Base-by-base conservation (phyloP, 2,797 vertebrate species). In the Paratrypauchen microcephalus region DNA sequence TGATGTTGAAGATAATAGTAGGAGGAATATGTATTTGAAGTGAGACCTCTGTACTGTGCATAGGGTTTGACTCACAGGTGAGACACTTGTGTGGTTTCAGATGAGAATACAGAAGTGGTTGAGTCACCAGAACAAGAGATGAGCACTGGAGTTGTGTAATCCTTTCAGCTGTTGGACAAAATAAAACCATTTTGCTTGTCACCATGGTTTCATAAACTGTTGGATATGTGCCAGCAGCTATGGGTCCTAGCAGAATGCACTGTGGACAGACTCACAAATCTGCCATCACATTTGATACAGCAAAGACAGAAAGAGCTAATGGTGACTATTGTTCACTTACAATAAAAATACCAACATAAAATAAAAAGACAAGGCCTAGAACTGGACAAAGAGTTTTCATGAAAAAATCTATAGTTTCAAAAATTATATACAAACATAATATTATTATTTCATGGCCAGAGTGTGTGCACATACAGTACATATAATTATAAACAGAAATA, bases 21-120 rank as follows among this genome's bases (percentile, higher is more conserved):
- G 28, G 65, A 36, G 28, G 32, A 36, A 9, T 23, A n/a, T 39
- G 48, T 66, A 23, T 28, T 54, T 54, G 28, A 54, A 54, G 47
- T 32, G 47, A 19, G 50, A 66, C 19, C 64, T 66, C n/a, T 52
- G 9, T 39, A 15, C 54, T 66, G n/a, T 36, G 18, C 13, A 55
- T 32, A 15, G 26, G 48, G 19, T 36, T 50, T 66, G 65, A 66
- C 65, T 55, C 65, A 66, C 65, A 55, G 65, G n/a, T 66, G 30
- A 30, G 32, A 21, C 28, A 32, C 48, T 50, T 65, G 15, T 32
- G 8, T 36, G 18, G 63, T 65, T 65, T 65, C n/a, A 55, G 50
- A 55, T n/a, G 19, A 55, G 65, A 19, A 55, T 54, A 55, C 36
- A 54, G 30, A 66, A 66, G 41, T 55, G 30, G 50, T 55, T 66